phyloP scores from a whole-genome alignment of 2,888 invertebrate genomes.

The Drosophila cracens region DNA sequence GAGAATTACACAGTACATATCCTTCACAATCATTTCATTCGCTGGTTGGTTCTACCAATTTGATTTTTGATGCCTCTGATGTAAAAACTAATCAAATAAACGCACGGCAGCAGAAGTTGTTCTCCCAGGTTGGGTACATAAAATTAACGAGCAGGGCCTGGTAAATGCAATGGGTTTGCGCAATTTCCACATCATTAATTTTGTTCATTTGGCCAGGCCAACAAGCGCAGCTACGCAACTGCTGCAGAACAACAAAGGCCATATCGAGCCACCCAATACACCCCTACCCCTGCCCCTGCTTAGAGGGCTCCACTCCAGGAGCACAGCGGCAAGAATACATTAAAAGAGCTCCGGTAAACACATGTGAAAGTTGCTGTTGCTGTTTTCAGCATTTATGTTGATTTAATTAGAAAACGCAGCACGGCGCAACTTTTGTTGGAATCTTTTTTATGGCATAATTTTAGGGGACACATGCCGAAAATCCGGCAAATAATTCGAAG shows the following conservation, averaged over 20 bases:
- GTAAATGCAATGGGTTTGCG: slow-evolving; percentile 57
- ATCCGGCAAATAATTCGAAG: slow-evolving; percentile 42
- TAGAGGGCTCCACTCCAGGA: not conserved
- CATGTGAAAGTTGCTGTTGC: slow-evolving; percentile 35
- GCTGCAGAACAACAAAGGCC: slow-evolving; percentile 24
- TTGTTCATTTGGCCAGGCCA: slow-evolving; percentile 41
- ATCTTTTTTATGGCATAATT: slow-evolving; percentile 75
- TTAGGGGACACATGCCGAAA: slow-evolving; percentile 48
- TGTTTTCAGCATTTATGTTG: slow-evolving; percentile 61
- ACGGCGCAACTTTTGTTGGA: slow-evolving; percentile 35
- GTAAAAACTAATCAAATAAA: slow-evolving; percentile 59
- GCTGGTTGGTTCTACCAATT: slow-evolving; percentile 10
- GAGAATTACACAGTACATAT: not conserved
- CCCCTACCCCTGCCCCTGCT: not conserved
- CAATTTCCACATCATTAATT: slow-evolving; percentile 80
- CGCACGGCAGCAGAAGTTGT: slow-evolving; percentile 14
- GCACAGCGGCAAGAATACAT: slow-evolving; percentile 30
- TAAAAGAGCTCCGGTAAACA: slow-evolving; percentile 48
- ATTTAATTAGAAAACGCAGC: slow-evolving; percentile 77
- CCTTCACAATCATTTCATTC: not conserved
- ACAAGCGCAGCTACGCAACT: slow-evolving; percentile 38
- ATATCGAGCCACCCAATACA: not conserved
- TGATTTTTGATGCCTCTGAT: slow-evolving; percentile 47
- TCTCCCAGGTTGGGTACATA: slow-evolving; percentile 23
- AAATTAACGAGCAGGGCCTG: slow-evolving; percentile 53